Base-by-base conservation (phyloP, 2,113 vertebrate genomes). In the Corythornis madagascariensis region DNA sequence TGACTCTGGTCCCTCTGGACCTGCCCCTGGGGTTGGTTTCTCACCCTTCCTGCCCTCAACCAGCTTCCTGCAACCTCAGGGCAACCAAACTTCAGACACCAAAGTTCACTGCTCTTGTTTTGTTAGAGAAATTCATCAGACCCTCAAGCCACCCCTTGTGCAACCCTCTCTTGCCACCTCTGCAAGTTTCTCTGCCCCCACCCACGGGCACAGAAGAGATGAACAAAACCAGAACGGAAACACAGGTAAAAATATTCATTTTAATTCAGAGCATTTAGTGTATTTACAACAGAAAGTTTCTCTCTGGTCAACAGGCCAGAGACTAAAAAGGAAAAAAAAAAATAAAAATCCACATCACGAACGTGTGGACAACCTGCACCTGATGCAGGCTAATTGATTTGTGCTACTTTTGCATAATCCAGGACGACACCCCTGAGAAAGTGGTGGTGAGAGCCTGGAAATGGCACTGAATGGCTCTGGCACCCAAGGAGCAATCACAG, bases 261-360 rank as follows among this genome's bases (percentile, higher is more conserved):
- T 96, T 96, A 86, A 91, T 96, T 91, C n/a, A 48, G 31, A 89
- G 40, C 13, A 52, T 19, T 94, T 96, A 95, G 95, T 96, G 96
- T 88, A 96, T 92, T 95, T 96, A 96, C 91, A 96, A 50, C 3
- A 87, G 52, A 53, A 93, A 83, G 35, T n/a, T 60, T 67, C 16
- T 70, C 33, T 50, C 45, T 26, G 4, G 45, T 67, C 43, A 67
- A 79, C 9, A 11, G 50, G 80, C 9, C 8, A 70, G 9, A 88
- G 55, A 70, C 33, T 69, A 3, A 75, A 63, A 89, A 29, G 26
- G 38, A 82, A 85, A 42, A 60, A 55, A 55, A 61, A 56, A 19
- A 26, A 40, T 16, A 38, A 38, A 38, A 50, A 20, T 38, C 48
- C 89, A 67, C 12, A 0, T 77, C 64, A 89, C 16, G 50, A 92